phyloP scores from a whole-genome alignment of 2,797 vertebrate genomes.

The Dromococcyx pavoninus region DNA sequence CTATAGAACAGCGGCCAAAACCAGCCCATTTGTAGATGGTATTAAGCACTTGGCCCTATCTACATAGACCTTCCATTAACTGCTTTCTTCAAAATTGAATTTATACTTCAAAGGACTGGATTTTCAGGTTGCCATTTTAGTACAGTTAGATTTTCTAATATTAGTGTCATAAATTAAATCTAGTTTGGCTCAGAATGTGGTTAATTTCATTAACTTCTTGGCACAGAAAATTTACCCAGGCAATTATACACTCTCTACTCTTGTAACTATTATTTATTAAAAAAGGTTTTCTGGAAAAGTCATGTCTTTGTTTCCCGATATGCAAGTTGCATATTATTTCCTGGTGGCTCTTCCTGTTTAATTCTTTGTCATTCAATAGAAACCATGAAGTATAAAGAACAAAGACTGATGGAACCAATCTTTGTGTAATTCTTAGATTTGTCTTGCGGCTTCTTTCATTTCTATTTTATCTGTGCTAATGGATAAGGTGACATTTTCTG shows the following conservation, averaged over 20 bases:
- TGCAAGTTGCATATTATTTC: background rate
- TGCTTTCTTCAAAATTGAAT: constrained; percentile 3
- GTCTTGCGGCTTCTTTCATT: background rate
- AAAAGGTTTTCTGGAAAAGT: background rate
- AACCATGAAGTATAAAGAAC: background rate
- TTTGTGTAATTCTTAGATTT: background rate
- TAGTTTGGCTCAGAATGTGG: background rate
- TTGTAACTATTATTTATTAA: background rate
- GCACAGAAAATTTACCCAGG: background rate
- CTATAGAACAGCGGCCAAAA: background rate
- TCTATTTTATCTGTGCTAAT: background rate
- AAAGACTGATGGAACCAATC: background rate
- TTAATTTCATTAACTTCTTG: constrained; percentile 50
- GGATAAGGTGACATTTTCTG: background rate
- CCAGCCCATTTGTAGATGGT: background rate
- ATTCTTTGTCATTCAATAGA: background rate
- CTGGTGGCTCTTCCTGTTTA: background rate
- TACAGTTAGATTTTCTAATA: constrained; percentile 44
- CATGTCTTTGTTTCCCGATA: background rate
- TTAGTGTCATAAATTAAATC: constrained; percentile 52
- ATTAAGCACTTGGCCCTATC: background rate
- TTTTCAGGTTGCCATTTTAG: constrained; percentile 39
- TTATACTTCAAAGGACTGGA: constrained; percentile 17
- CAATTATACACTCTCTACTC: background rate
- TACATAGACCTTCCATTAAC: background rate